phyloP scores from a whole-genome alignment of 2,888 invertebrate genomes.

The Pseudococcus jackbeardsleyi region DNA sequence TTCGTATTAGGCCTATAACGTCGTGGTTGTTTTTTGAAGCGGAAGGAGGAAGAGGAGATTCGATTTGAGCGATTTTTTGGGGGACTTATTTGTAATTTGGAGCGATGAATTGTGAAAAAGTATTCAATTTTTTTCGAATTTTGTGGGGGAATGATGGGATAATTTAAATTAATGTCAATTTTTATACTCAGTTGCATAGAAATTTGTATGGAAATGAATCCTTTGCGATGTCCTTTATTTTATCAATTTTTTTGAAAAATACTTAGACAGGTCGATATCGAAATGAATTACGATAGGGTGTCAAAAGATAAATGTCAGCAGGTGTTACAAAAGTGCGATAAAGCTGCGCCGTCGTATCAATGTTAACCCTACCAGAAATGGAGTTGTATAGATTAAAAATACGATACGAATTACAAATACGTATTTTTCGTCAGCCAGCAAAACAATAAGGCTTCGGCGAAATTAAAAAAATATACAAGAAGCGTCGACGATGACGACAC shows the following conservation, averaged over 20 bases:
- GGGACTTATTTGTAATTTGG: no score
- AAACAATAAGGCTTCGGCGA: not conserved
- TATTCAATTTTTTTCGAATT: no score
- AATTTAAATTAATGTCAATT: no score
- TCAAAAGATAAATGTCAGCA: conserved; percentile 32
- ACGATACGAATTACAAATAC: conserved; percentile 14
- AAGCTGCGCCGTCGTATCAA: not conserved
- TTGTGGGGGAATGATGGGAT: no score
- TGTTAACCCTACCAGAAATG: conserved; percentile 2
- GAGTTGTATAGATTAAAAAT: not conserved
- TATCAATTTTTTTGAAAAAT: not conserved
- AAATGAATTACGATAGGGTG: conserved; percentile 17
- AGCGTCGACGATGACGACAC: not conserved
- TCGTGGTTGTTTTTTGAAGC: not conserved
- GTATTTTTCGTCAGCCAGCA: not conserved
- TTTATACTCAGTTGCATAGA: not conserved
- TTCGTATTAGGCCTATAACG: not conserved
- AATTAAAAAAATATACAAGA: not conserved
- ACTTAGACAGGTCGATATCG: not conserved
- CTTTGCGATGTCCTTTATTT: not conserved
- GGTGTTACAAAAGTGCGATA: not conserved
- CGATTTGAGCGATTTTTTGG: not conserved
- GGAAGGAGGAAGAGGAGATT: not conserved
- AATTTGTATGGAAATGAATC: not conserved
- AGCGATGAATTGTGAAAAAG: no score